These are phyloP conservation scores for Danio choprae DNA, from an alignment of 2,797 vertebrate species.

Conservation along the genomic window DNA sequence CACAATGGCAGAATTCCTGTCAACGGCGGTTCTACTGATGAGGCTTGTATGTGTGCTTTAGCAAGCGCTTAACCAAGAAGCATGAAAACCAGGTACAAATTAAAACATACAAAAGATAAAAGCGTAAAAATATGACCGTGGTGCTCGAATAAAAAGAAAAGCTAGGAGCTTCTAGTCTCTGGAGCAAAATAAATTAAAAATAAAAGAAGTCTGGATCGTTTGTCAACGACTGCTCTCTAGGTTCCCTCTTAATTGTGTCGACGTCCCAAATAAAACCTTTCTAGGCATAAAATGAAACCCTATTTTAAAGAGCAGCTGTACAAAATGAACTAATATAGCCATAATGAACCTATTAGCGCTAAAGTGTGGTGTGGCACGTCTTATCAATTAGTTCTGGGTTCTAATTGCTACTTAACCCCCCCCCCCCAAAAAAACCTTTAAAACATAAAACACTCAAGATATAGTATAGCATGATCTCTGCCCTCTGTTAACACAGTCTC, in stretches of 20 bases:
- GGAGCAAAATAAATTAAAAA: slow-evolving; percentile 26
- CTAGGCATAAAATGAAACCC: slow-evolving; percentile 39
- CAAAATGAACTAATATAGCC: slow-evolving; percentile 9
- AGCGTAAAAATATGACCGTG: slow-evolving; percentile 13
- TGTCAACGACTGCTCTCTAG: slow-evolving; percentile 22
- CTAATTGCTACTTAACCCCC: slow-evolving; percentile 37
- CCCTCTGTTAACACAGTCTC: slow-evolving; percentile 24
- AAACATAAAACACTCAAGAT: slow-evolving; percentile 44
- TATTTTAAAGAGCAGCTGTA: slow-evolving; percentile 23
- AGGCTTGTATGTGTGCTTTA: slow-evolving; percentile 29
- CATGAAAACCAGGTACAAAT: slow-evolving; percentile 33
- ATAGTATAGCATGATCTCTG: slow-evolving; percentile 41
- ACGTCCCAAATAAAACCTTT: slow-evolving; percentile 26
- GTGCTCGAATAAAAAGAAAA: slow-evolving; percentile 15
- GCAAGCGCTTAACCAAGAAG: slow-evolving; percentile 31
- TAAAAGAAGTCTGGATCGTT: slow-evolving; percentile 28
- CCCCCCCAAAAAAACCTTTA: slow-evolving; percentile 28
- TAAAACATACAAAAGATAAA: slow-evolving; percentile 7
- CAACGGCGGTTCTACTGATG: slow-evolving; percentile 25
- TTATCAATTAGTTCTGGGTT: slow-evolving; percentile 40
- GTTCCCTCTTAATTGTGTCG: slow-evolving; percentile 25
- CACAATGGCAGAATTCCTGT: slow-evolving; percentile 37
- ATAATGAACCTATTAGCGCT: slow-evolving; percentile 4
- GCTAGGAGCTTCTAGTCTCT: slow-evolving; percentile 26
- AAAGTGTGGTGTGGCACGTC: slow-evolving; percentile 42